A percentile compares a stretch with the other conserved stretches of the same genome.
Conservation (phyloP, 2,113 vertebrate genomes). For the Pelecanus crispus region DNA sequence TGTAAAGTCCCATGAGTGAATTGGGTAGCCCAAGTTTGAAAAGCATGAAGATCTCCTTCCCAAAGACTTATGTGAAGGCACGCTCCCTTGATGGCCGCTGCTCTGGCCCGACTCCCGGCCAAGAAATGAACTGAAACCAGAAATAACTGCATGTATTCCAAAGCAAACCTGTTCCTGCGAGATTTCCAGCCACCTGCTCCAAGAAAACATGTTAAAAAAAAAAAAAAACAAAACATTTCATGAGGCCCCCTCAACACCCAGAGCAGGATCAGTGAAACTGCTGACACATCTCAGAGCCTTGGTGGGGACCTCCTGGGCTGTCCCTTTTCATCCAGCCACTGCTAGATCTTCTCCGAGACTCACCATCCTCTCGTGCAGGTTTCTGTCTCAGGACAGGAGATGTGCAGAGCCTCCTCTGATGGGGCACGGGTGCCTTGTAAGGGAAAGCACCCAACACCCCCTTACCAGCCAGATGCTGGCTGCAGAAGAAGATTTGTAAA, state of each 20-base stretch:
- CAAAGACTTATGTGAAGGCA: background rate
- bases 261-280: background rate
- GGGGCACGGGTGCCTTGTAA: background rate
- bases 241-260: background rate
- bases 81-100: rapidly evolving
- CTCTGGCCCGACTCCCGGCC: background rate
- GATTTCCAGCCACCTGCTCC: background rate
- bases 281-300: background rate
- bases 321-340: background rate
- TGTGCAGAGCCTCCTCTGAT: background rate
- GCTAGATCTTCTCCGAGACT: background rate
- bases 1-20: background rate
- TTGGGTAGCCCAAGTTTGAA: background rate
- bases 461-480: rapidly evolving
- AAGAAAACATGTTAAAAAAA: background rate
- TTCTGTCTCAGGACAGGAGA: background rate
- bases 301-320: rapidly evolving
- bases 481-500: background rate
- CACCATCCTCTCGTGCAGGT: background rate
- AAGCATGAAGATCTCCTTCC: background rate
- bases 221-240: background rate
- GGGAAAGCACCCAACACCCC: background rate
- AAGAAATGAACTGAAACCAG: background rate
- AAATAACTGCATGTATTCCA: background rate
- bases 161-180: background rate